Evolutionary conservation across 2,797 vertebrate genomes (phyloP), one percentile per base, ranked within the genome.

Genomic region (Mus caroli): DNA sequence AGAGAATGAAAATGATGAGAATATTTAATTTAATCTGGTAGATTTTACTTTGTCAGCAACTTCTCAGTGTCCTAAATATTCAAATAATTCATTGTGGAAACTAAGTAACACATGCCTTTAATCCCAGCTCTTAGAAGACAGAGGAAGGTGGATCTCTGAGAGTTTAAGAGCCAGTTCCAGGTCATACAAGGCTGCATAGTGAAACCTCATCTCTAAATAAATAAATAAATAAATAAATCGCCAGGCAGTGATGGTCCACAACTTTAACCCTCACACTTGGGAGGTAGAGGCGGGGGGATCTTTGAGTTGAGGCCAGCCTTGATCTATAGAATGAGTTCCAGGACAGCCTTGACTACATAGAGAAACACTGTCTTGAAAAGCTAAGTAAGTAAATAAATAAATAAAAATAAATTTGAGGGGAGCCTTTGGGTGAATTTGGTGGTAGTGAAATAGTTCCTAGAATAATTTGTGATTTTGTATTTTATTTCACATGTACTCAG

Each of bases 1-100:
- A 80, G 15, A 79, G 73, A 88, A 90, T 60, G 24, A n/a, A 58
- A 90, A 85, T 93, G 64, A 77, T 92, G 50, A 87, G 19, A 91
- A 26, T 93, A 93, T 88, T 88, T 22, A 85, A n/a, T 78, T 69
- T 56, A 17, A 71, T 71, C 13, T 92, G 28, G 3, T 6, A 90
- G 71, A 90, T 62, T 95, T 86, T 3, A 58, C 14, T 56, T 86
- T 93, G 37, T 82, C 62, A 37, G 43, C 71, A 91, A 31, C 17
- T 92, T 93, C 60, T 69, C 54, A 60, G n/a, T 60, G 4, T 75
- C 28, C 14, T 40, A 14, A 88, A 19, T 64, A 89, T 77, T 92
- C 83, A 84, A 90, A 84, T 56, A 77, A 78, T 88, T 69, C 1
- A 46, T 5, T 85, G 17, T 76, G 91, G 62, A 71, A 60, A 92